Percentiles rank a stretch among this genome's conserved stretches.
Evolutionary conservation across 30 jellyfish, hydroid and myxozoan species (phyloP).

Genomic region (Cassiopea andromeda): DNA sequence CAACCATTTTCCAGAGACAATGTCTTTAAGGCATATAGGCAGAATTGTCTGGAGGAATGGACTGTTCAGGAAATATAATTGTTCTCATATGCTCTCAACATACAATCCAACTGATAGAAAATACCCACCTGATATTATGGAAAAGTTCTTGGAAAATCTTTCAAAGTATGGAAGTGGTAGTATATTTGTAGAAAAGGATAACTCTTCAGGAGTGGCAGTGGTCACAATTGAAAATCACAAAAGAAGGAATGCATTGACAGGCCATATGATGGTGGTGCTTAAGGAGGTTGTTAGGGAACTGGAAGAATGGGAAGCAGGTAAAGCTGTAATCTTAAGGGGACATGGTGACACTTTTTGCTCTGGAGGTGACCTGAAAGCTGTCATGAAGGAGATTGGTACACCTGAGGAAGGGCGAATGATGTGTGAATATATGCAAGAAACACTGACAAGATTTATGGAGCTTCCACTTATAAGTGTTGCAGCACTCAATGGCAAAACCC

Average conservation of each 20-base stretch:
- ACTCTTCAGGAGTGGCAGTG: conserved; percentile 61
- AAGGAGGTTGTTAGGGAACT: conserved; percentile 52
- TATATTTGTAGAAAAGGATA: conserved; percentile 32
- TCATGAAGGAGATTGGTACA: conserved; percentile 79
- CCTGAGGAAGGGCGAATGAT: conserved; percentile 83
- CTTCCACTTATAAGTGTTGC: conserved; percentile 89
- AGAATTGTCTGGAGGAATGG: background rate
- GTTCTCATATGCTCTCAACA: conserved; percentile 13
- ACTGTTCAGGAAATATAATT: background rate
- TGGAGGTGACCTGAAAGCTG: conserved; percentile 92
- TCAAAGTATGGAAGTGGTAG: conserved; percentile 60
- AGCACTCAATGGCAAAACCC: conserved; percentile 82
- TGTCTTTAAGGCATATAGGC: background rate
- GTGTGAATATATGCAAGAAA: conserved; percentile 90
- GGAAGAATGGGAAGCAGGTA: conserved; percentile 80
- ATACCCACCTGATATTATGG: conserved; percentile 61
- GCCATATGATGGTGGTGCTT: conserved; percentile 76
- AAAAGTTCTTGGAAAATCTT: conserved; percentile 26
- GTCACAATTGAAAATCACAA: conserved; percentile 76
- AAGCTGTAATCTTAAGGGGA: conserved; percentile 77
- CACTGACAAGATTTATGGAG: conserved; percentile 65
- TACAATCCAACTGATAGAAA: conserved; percentile 34
- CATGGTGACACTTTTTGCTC: conserved; percentile 80
- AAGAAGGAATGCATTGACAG: conserved; percentile 83
- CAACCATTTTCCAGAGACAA: background rate